Evolutionary conservation across 1,140 invertebrate genomes (phyloP), one percentile per base, ranked within the genome.

Genomic region (Drosophila littoralis): DNA sequence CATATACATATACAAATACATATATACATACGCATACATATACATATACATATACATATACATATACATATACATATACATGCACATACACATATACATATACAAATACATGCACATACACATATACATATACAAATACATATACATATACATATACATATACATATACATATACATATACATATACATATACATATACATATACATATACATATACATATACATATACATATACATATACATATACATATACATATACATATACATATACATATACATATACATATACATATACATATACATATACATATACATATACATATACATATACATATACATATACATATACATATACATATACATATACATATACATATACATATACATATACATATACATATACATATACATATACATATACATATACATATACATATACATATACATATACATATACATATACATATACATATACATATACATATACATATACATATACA

Each of bases 351-450:
- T 28, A 43, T 52, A 15, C 32, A 35, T 51, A 52, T n/a, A 6
- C 35, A 42, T 12, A 51, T 8, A 6, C 45, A 9, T 15, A 46
- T 12, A 22, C 45, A 32, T 3, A 35, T n/a, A 33, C 28, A 33
- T 28, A 43, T 52, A 15, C 32, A 35, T 51, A 52, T n/a, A 6
- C 35, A 42, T 12, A 51, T 8, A 6, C 45, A 9, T 15, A 46
- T 22, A 22, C 45, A 28, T 1, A 48, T 48, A 10, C 1, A n/a
- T 22, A 42, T 28, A 28, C 6, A 58, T 32, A 28, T 33, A 59
- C 13, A 43, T 17, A 48, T 54, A 38, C 9, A 40, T 42, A 58
- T 15, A 33, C 54, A 9, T 13, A 32, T 38, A 28, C 57, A 45
- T 64, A 36, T 59, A n/a, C 38, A 22, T 45, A 38, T 54, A 33